Evolutionary conservation across 2,888 invertebrate species (phyloP), one percentile per base, ranked within the genome.

Genomic region (Perdita meconis): DNA sequence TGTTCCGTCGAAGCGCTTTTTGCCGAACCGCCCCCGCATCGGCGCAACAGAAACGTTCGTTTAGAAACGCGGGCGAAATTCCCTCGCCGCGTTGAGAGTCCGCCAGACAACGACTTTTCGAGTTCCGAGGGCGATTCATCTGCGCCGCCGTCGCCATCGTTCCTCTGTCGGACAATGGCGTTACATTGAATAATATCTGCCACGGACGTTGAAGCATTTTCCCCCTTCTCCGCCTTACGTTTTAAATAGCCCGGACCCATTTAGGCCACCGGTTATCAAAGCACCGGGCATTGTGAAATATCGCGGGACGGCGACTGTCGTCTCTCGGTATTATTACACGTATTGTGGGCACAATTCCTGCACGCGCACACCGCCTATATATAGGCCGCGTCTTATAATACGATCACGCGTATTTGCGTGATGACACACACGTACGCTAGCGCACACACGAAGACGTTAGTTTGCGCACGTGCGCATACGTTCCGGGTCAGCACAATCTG

Each of bases 271-370:
- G 51, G 81, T 81, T 84, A 84, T 86, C 84, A 81, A 75, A 77
- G 76, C 75, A n/a, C n/a, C n/a, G n/a, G n/a, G n/a, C 55, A 81
- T 77, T 83, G 80, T 84, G 80, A 86, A 84, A 84, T 78, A 79
- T 80, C 64, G 66, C 63, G 22, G 64, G 75, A 72, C 61, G 30
- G 34, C 24, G 57, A 8, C 26, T 2, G 13, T 13, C 24, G 50
- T 55, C 10, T 51, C 42, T 19, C 24, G 6, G 44, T n/a, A 44
- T 47, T 59, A 22, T 47, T 13, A 40, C 50, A 13, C 22, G 24
- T 47, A 55, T 60, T 38, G 40, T 19, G 16, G n/a, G 5, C 24
- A 13, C 51, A 6, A 64, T 59, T 16, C 10, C 24, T 10, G 50
- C 5, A n/a, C 19, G 30, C 22, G 16, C 24, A 30, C 10, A 16